phyloP scores from a whole-genome alignment of 2,888 invertebrate genomes.

The Limnephilus marmoratus region DNA sequence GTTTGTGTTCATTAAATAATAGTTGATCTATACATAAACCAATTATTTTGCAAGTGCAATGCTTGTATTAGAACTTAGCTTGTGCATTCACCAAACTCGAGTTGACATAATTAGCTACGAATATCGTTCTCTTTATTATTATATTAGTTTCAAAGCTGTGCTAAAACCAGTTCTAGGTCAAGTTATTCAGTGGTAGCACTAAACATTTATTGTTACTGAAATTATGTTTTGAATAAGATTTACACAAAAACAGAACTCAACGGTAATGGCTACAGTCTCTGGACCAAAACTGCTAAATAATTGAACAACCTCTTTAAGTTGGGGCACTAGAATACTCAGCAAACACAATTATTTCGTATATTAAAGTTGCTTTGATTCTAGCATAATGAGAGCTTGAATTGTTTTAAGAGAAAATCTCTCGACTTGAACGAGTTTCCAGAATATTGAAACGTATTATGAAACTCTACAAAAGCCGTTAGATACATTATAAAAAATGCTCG shows the following conservation, averaged over 20 bases:
- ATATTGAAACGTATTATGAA: neutral
- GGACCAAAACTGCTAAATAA: neutral
- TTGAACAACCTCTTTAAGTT: neutral
- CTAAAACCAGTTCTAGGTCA: neutral
- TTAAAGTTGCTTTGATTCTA: neutral
- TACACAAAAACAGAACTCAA: neutral
- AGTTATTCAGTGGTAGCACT: neutral
- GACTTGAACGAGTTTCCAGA: neutral
- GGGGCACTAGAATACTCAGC: neutral
- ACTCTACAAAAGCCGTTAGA: neutral
- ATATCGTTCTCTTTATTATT: neutral
- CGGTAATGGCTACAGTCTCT: neutral
- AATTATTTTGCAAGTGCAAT: neutral
- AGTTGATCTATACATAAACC: neutral
- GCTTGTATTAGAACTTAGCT: neutral
- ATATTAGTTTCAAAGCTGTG: neutral
- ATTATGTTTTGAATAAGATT: neutral
- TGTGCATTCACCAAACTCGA: neutral
- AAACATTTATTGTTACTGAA: neutral
- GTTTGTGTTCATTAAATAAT: neutral
- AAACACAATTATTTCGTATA: neutral
- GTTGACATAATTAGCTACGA: neutral
- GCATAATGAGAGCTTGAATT: neutral
- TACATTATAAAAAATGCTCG: neutral
- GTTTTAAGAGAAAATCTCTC: neutral